Conservation (phyloP, 2,113 vertebrate species). For the Chinchilla lanigera region DNA sequence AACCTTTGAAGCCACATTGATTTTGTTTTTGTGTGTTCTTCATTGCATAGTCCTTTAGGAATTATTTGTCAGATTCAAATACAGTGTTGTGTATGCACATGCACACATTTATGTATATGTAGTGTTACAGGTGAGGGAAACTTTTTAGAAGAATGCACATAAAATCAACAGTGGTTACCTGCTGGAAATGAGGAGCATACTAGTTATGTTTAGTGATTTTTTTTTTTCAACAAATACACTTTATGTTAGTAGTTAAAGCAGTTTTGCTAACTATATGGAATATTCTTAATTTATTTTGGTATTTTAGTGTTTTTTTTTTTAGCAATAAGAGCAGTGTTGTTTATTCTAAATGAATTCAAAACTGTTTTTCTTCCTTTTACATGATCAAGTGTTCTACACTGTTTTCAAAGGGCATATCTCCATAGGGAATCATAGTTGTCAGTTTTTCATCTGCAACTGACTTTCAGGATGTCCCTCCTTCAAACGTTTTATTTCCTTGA, state of each 20-base stretch:
- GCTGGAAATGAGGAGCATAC: background rate
- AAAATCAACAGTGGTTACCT: constrained; percentile 12
- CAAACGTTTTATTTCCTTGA: constrained; percentile 49
- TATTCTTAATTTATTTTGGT: constrained; percentile 31
- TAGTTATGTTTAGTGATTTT: background rate
- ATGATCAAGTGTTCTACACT: constrained; percentile 9
- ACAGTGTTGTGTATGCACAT: background rate
- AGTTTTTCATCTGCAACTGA: constrained; percentile 34
- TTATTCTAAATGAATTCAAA: constrained; percentile 34
- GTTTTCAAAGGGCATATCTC: constrained; percentile 21
- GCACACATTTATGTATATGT: background rate
- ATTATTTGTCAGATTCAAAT: constrained; percentile 2
- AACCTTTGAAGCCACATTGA: background rate
- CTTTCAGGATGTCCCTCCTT: constrained; percentile 35
- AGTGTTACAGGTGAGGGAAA: background rate
- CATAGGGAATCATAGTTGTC: background rate
- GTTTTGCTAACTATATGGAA: background rate
- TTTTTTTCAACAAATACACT: background rate
- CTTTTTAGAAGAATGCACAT: constrained; percentile 7
- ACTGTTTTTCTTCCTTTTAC: constrained; percentile 39
- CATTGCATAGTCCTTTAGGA: background rate
- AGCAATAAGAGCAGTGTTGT: background rate
- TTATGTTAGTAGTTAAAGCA: background rate
- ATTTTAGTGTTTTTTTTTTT: constrained; percentile 49
- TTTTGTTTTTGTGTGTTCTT: background rate